Percentiles rank a stretch among this genome's conserved stretches.
Evolutionary conservation across 1,140 invertebrate genomes (phyloP).

Genomic region (Cydia splendana): DNA sequence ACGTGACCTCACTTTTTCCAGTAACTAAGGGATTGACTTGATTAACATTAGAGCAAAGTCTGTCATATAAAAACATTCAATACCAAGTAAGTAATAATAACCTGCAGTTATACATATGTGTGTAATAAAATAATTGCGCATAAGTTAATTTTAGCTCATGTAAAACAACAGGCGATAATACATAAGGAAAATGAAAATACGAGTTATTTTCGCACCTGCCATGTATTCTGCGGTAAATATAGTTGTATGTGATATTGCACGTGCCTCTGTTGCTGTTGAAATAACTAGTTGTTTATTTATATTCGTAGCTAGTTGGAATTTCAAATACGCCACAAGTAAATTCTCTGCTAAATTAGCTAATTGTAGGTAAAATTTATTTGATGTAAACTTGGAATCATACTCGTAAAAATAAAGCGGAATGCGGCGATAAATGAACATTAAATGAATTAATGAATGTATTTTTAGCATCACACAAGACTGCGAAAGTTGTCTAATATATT

Average conservation of each 20-base stretch:
- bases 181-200: background rate
- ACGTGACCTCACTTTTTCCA: no score
- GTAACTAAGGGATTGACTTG: no score
- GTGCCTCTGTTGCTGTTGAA: background rate
- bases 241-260: background rate
- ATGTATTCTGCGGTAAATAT: background rate
- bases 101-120: background rate
- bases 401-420: background rate
- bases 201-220: conserved; percentile 10
- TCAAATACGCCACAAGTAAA: background rate
- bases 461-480: no score
- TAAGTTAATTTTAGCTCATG: background rate
- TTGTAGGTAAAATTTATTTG: background rate
- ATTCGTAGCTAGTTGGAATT: background rate
- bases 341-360: background rate
- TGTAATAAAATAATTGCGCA: background rate
- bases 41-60: no score
- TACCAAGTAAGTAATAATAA: background rate
- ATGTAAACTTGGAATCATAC: no score
- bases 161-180: background rate
- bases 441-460: background rate
- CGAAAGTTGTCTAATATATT: no score
- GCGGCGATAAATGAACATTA: background rate
- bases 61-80: no score
- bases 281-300: background rate